Base-by-base conservation (phyloP, 2,797 vertebrate species). In the Sphenodon punctatus region DNA sequence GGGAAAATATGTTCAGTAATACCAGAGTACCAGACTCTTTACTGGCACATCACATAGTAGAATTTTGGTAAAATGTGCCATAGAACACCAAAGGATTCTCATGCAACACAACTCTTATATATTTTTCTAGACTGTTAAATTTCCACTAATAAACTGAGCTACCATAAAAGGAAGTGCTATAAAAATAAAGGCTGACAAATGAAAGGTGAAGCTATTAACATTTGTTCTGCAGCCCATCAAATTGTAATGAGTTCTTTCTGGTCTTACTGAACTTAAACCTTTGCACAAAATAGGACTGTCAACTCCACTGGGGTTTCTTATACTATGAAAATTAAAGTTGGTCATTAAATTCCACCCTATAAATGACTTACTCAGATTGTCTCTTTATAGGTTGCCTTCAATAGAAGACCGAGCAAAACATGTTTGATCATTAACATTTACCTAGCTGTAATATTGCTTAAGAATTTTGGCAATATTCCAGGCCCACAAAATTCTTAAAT, bases 131-230 rank as follows among this genome's bases (percentile, higher is more conserved):
- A 51, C 19, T 84, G 16, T 75, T 68, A 75, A 78, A 91, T 89
- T 83, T 43, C 10, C 19, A 25, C 72, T 39, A 76, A 66, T 67
- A 90, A 87, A 78, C 75, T 65, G 63, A 91, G 55, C 27, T 82
- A 61, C 63, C 78, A 85, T 49, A 60, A 67, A 80, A 78, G 16
- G 78, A 36, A 55, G 38, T 80, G 34, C 66, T 85, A 80, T 87
- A 94, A 92, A 92, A 73, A 89, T 76, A 73, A 92, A 90, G 45
- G 34, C 63, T 23, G 49, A 22, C 49, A 88, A 88, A 90, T 81
- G 80, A 88, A 87, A 93, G 75, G 38, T 80, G 59, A 89, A 77
- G 61, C 43, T 81, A 82, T 86, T 93, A 88, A 78, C 77, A 81
- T 78, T 72, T 70, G 32, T 89, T 55, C 90, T 78, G 43, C 20